Evolutionary conservation across 1,140 invertebrate species (phyloP).

Genomic region (Solen grandis): DNA sequence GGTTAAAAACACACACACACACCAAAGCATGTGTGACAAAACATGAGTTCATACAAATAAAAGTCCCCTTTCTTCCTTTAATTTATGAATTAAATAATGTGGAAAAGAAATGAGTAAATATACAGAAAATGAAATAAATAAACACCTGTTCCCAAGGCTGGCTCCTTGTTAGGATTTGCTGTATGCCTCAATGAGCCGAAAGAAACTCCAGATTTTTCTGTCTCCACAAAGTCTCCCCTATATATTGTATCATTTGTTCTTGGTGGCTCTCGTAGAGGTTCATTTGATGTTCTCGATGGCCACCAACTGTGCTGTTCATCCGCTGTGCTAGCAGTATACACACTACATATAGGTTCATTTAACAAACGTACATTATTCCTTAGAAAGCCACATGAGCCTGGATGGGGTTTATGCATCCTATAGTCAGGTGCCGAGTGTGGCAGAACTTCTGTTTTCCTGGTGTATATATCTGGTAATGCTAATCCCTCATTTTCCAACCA

Average conservation of each 20-base stretch:
- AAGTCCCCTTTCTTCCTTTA: too few species aligned
- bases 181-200: slow-evolving; percentile 66
- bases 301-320: slow-evolving; percentile 71
- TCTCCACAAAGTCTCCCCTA: slow-evolving; percentile 66
- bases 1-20: too few species aligned
- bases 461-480: slow-evolving; percentile 65
- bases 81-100: too few species aligned
- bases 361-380: slow-evolving; percentile 71
- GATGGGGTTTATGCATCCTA: slow-evolving; percentile 73
- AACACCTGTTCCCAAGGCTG: slow-evolving; percentile 73
- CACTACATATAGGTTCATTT: slow-evolving; percentile 78
- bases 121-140: too few species aligned
- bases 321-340: slow-evolving; percentile 67
- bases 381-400: slow-evolving; percentile 71
- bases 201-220: slow-evolving; percentile 50
- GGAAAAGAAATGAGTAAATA: too few species aligned
- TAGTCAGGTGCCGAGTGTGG: slow-evolving; percentile 68
- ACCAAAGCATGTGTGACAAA: too few species aligned
- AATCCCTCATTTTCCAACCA: slow-evolving; percentile 58
- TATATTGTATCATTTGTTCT: slow-evolving; percentile 71
- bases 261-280: slow-evolving; percentile 63
- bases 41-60: too few species aligned
- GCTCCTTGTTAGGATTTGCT: slow-evolving; percentile 69
- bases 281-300: slow-evolving; percentile 67
- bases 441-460: slow-evolving; percentile 65